A percentile compares a stretch with the other conserved stretches of the same genome.
Evolutionary conservation across 2,888 invertebrate genomes (phyloP).

Genomic region (Ormyrus nitidulus): DNA sequence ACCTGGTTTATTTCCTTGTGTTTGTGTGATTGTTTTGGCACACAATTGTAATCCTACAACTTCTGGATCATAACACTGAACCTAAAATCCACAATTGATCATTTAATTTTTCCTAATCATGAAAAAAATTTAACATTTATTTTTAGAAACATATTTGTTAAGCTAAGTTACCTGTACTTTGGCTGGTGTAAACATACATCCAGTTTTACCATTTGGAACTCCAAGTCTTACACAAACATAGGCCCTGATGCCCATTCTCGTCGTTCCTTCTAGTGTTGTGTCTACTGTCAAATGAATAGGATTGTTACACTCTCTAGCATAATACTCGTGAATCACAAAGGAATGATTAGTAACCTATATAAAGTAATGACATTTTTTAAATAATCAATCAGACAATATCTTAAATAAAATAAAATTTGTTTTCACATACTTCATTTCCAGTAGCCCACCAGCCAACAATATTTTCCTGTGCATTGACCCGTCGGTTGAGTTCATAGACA

Average conservation of each 20-base stretch:
- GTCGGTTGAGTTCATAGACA: conserved; percentile 93
- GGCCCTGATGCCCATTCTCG: conserved; percentile 94
- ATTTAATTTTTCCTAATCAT: neutral
- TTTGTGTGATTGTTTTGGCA: conserved; percentile 83
- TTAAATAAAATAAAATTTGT: neutral
- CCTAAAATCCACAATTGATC: conserved; percentile 65
- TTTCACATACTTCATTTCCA: conserved; percentile 83
- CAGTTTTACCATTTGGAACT: conserved; percentile 94
- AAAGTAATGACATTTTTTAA: neutral
- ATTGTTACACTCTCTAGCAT: conserved; percentile 93
- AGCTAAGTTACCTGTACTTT: conserved; percentile 81
- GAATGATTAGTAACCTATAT: conserved; percentile 93
- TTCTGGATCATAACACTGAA: conserved; percentile 95
- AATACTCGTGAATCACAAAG: conserved; percentile 97
- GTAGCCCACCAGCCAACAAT: conserved; percentile 99
- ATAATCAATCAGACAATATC: neutral
- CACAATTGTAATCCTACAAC: conserved; percentile 87
- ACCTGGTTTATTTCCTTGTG: conserved; percentile 66
- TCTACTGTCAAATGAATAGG: conserved; percentile 98
- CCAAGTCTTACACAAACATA: conserved; percentile 95
- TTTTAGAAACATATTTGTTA: conserved; percentile 7
- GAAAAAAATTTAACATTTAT: neutral
- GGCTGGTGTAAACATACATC: conserved; percentile 97
- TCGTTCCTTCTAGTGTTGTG: conserved; percentile 88
- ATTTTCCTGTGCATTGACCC: conserved; percentile 93